Conservation (phyloP, 1,140 invertebrate genomes). For the Lucilia sericata region DNA sequence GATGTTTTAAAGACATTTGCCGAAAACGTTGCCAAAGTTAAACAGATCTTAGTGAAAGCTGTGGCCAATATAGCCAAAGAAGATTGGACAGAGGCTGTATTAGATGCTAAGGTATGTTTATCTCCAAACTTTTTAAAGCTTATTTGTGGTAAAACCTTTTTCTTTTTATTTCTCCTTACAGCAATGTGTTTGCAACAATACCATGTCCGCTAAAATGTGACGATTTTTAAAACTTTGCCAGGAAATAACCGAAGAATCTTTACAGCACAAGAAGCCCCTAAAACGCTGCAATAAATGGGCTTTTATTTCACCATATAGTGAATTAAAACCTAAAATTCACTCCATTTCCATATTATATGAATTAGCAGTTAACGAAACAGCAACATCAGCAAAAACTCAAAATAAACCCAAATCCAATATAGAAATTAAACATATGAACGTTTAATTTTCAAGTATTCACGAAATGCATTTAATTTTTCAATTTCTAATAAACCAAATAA, state of each 20-base stretch:
- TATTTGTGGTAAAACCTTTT: background rate
- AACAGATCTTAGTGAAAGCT: conserved; percentile 73
- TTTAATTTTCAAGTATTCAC: background rate
- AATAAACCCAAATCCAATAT: background rate
- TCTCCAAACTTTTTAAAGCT: background rate
- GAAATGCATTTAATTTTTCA: too few relatives aligned
- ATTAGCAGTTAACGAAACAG: conserved; percentile 48
- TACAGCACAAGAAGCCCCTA: conserved; percentile 50
- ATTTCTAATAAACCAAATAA: too few relatives aligned
- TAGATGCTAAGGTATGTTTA: conserved; percentile 59
- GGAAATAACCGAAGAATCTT: conserved; percentile 58
- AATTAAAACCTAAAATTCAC: conserved; percentile 53
- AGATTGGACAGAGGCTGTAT: conserved; percentile 74
- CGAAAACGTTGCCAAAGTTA: conserved; percentile 80
- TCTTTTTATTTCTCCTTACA: conserved; percentile 38
- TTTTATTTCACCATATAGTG: conserved; percentile 46
- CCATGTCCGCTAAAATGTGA: conserved; percentile 64
- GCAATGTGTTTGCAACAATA: conserved; percentile 65
- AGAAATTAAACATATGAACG: background rate
- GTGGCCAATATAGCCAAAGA: conserved; percentile 76
- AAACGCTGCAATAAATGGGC: conserved; percentile 31
- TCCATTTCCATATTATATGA: conserved; percentile 62
- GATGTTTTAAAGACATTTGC: conserved; percentile 80
- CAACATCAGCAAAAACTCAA: background rate
- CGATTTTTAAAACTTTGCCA: conserved; percentile 62